Evolutionary conservation across 2,113 vertebrate genomes (phyloP).

Genomic region (Lamprotornis superbus): DNA sequence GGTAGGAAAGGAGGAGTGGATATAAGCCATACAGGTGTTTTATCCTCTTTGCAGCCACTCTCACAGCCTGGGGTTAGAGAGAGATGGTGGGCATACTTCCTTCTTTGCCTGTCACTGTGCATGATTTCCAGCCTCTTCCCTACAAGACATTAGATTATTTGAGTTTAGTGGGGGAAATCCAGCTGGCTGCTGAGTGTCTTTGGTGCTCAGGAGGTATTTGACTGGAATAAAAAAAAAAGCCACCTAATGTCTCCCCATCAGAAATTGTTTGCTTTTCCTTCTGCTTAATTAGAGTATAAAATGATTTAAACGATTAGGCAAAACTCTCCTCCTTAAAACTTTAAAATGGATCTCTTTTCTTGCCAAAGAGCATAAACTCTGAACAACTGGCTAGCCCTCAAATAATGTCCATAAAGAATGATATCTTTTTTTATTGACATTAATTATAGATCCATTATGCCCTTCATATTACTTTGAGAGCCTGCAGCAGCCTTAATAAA

Average conservation of each 20-base stretch:
- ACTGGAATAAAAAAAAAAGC: not conserved
- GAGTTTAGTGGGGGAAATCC: not conserved
- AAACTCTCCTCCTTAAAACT: not conserved
- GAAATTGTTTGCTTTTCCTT: not conserved
- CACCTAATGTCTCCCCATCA: not conserved
- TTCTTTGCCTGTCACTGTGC: not conserved
- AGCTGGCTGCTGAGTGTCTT: not conserved
- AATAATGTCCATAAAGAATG: slow-evolving; percentile 4
- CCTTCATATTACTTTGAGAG: not conserved
- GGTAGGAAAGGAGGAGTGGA: not conserved
- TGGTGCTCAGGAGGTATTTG: not conserved
- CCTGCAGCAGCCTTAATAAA: not conserved
- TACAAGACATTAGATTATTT: not conserved
- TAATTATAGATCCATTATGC: slow-evolving; percentile 13
- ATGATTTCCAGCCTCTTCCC: not conserved
- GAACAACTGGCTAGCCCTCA: not conserved
- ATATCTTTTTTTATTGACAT: not conserved
- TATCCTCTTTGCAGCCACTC: not conserved
- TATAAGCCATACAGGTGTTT: not conserved
- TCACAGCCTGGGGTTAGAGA: not conserved
- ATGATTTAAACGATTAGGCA: not conserved
- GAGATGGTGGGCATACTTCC: not conserved
- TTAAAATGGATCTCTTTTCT: not conserved
- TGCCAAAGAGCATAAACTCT: not conserved
- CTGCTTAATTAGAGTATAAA: not conserved